phyloP scores from a whole-genome alignment of 2,888 invertebrate genomes.

The Zootermopsis nevadensis region DNA sequence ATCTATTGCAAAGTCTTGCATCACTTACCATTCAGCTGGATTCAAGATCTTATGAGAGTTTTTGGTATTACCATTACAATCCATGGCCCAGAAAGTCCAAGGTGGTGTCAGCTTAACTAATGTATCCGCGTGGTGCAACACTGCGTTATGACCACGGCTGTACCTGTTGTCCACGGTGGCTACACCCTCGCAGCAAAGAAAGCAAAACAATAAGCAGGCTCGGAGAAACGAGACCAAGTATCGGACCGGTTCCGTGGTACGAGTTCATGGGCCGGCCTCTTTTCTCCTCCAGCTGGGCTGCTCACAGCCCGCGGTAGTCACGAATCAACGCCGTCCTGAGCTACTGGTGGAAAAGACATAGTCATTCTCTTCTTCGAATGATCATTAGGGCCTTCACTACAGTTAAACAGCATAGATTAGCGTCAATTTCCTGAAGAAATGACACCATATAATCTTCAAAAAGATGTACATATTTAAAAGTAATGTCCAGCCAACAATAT shows the following conservation, averaged over 20 bases:
- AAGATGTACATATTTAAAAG: too few species aligned
- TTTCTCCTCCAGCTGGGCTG: not conserved
- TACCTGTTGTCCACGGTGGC: conserved; percentile 20
- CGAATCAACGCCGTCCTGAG: not conserved
- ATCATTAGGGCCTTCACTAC: not conserved
- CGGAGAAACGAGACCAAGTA: conserved; percentile 28
- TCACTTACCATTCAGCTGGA: too few species aligned
- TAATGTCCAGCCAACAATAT: too few species aligned
- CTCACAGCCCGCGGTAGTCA: not conserved
- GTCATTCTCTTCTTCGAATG: not conserved
- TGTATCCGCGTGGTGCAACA: not conserved
- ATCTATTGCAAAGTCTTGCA: too few species aligned
- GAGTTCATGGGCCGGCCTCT: conserved; percentile 9
- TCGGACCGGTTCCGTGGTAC: conserved; percentile 3
- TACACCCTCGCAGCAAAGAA: conserved; percentile 40
- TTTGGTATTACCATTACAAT: too few species aligned
- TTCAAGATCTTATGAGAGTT: too few species aligned
- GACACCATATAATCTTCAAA: too few species aligned
- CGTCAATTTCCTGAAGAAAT: too few species aligned
- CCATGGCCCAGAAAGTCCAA: conserved; percentile 12
- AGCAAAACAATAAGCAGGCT: conserved; percentile 22
- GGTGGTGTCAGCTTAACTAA: not conserved
- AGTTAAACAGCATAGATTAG: not conserved
- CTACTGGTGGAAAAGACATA: not conserved
- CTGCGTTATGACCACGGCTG: not conserved